Percentiles rank a stretch among this genome's conserved stretches.
Conservation (phyloP, 2,888 invertebrate species). For the Protophormia terraenovae region DNA sequence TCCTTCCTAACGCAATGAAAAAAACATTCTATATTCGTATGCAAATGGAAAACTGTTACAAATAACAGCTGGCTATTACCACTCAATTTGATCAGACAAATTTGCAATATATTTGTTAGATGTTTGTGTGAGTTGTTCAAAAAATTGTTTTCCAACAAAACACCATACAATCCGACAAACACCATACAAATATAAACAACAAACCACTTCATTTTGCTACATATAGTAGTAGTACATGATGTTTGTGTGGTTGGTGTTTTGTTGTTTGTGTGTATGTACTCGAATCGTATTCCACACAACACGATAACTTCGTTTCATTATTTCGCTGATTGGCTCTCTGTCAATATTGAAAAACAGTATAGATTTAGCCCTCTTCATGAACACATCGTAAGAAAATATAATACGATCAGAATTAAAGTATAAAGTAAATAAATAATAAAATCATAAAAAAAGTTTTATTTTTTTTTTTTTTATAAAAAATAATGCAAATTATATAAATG, state of each 20-base stretch:
- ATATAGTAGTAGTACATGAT: no score
- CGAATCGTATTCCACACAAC: conserved; percentile 19
- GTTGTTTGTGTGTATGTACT: not conserved
- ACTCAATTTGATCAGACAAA: conserved; percentile 8
- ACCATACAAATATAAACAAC: no score
- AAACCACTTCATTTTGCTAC: no score
- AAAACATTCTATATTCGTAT: no score
- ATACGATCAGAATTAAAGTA: conserved; percentile 36
- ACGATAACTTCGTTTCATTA: conserved; percentile 59
- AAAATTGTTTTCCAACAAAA: no score
- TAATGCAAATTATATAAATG: conserved; percentile 8
- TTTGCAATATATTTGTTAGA: not conserved
- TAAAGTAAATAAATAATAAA: conserved; percentile 38
- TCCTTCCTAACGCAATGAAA: no score
- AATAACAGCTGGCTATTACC: not conserved
- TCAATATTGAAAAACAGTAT: conserved; percentile 59
- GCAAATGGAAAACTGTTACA: no score
- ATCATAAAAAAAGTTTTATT: not conserved
- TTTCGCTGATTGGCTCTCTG: conserved; percentile 52
- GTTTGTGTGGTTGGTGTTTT: no score
- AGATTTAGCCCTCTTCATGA: conserved; percentile 66
- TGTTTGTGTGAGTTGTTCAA: no score
- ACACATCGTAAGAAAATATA: conserved; percentile 51
- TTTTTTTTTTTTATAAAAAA: no score
- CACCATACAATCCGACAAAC: no score